phyloP scores from a whole-genome alignment of 2,888 invertebrate species.

The Plebejus anna region DNA sequence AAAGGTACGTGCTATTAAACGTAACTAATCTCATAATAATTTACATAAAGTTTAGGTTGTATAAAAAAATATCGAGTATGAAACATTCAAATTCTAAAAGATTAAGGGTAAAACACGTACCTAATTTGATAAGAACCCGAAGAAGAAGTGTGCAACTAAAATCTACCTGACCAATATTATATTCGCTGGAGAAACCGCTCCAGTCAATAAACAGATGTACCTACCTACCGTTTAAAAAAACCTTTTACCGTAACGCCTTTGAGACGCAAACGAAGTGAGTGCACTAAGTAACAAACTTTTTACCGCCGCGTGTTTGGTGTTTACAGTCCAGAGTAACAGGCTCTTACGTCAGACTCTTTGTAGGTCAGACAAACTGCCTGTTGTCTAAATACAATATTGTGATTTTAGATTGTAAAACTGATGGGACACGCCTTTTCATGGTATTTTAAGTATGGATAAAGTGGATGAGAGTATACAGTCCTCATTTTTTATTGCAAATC shows the following conservation, averaged over 20 bases:
- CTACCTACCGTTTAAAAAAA: slow-evolving; percentile 42
- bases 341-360: not conserved
- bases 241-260: slow-evolving; percentile 47
- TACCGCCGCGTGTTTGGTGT: slow-evolving; percentile 32
- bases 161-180: not conserved
- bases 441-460: not conserved
- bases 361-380: not conserved
- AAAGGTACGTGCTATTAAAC: too few species aligned
- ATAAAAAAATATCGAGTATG: too few species aligned
- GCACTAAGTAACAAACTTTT: slow-evolving; percentile 52
- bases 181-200: slow-evolving; percentile 25
- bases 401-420: not conserved
- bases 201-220: slow-evolving; percentile 37
- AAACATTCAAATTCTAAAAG: too few species aligned
- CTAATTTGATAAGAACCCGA: too few species aligned
- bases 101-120: too few species aligned
- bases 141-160: too few species aligned
- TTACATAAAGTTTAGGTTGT: too few species aligned
- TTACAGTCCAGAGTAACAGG: not conserved
- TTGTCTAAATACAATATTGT: not conserved
- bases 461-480: too few species aligned
- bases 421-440: not conserved
- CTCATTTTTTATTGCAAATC: too few species aligned
- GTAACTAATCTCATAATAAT: too few species aligned
- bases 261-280: slow-evolving; percentile 54